Percentiles rank a stretch among this genome's conserved stretches.
phyloP scores from a whole-genome alignment of 2,888 invertebrate genomes.

The Aspidiotus rigidus region DNA sequence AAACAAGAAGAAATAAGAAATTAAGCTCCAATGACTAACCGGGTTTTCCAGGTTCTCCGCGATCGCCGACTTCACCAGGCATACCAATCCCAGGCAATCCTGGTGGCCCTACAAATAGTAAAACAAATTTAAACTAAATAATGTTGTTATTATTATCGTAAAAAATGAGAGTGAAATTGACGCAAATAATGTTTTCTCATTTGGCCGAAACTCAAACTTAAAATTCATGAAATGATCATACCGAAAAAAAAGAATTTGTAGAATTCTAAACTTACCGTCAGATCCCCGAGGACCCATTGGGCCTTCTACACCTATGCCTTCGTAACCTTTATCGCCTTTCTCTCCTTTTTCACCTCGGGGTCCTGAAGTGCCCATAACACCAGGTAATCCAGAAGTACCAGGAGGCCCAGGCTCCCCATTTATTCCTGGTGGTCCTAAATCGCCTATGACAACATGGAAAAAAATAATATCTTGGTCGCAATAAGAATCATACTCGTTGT shows the following conservation, averaged over 20 bases:
- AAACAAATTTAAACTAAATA: no score
- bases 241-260: background rate
- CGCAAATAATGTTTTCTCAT: no score
- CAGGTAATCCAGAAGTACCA: conserved; percentile 24
- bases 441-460: no score
- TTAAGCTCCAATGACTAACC: conserved; percentile 45
- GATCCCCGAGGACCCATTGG: conserved; percentile 60
- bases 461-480: no score
- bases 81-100: conserved; percentile 50
- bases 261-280: conserved; percentile 48
- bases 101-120: conserved; percentile 49
- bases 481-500: no score
- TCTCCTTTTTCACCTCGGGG: conserved; percentile 51
- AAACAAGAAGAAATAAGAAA: background rate
- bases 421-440: conserved; percentile 52
- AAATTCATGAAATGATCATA: conserved; percentile 1
- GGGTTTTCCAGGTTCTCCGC: conserved; percentile 64
- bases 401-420: conserved; percentile 47
- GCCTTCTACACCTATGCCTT: conserved; percentile 66
- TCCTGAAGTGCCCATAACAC: conserved; percentile 50
- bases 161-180: no score
- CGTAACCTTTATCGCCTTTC: conserved; percentile 61
- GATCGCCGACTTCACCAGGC: conserved; percentile 60
- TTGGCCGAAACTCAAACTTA: no score
- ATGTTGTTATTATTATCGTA: no score